Evolutionary conservation across 2,797 vertebrate species (phyloP).

Genomic region (Basileuterus tristriatus): DNA sequence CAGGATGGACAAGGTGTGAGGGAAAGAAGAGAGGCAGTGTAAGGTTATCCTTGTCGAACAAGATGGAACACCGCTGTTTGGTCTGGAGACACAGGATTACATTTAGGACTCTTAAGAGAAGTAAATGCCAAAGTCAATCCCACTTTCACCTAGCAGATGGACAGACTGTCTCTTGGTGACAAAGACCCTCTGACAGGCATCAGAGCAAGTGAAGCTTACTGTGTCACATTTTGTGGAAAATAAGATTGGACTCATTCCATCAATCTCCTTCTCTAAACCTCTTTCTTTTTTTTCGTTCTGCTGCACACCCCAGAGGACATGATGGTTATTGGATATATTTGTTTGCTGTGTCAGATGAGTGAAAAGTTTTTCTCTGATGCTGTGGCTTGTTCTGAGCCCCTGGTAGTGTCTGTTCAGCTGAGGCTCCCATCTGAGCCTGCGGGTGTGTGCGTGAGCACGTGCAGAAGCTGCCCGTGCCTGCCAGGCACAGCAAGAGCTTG

Average conservation of each 20-base stretch:
- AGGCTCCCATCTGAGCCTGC: neutral
- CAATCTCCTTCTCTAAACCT: neutral
- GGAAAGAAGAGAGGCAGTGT: neutral
- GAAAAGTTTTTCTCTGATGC: neutral
- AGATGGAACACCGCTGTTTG: neutral
- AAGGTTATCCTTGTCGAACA: neutral
- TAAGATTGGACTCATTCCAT: conserved; percentile 15
- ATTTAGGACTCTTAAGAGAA: conserved; percentile 6
- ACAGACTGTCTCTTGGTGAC: conserved; percentile 30
- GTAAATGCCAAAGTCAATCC: neutral
- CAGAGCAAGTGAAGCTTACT: conserved; percentile 37
- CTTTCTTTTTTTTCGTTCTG: neutral
- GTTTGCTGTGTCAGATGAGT: neutral
- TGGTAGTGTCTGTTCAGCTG: fast-evolving
- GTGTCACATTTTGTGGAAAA: conserved; percentile 17
- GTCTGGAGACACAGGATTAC: conserved; percentile 33
- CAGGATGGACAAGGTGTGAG: conserved; percentile 13
- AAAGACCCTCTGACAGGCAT: conserved; percentile 44
- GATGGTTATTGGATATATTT: conserved; percentile 5
- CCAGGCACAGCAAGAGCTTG: neutral
- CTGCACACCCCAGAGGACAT: neutral
- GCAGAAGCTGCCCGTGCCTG: neutral
- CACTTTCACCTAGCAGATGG: neutral
- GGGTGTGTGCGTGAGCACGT: fast-evolving
- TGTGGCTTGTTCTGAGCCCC: neutral